phyloP scores from a whole-genome alignment of 2,797 vertebrate species.

The Sebastes cheni region DNA sequence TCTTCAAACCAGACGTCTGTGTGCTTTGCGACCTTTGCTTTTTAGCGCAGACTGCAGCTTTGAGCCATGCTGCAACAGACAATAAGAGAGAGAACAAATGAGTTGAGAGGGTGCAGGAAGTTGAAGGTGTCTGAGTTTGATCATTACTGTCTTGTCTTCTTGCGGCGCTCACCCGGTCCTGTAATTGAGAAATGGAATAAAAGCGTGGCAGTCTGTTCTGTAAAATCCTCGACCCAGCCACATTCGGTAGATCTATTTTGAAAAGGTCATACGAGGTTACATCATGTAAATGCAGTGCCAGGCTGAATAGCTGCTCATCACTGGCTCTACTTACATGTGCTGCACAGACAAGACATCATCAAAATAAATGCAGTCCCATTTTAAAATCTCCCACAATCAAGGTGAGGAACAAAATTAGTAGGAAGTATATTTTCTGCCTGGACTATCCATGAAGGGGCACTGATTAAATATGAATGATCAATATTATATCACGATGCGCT shows the following conservation, averaged over 20 bases:
- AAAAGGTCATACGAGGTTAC: slow-evolving; percentile 12
- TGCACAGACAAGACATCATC: neutral
- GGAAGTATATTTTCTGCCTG: neutral
- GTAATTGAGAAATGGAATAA: slow-evolving; percentile 8
- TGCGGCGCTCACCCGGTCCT: neutral
- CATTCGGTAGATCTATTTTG: neutral
- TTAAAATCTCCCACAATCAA: slow-evolving; percentile 10
- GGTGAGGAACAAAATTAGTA: neutral
- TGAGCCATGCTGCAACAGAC: neutral
- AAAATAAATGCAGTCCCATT: neutral
- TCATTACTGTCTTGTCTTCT: slow-evolving; percentile 19
- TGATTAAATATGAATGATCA: neutral
- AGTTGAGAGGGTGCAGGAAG: slow-evolving; percentile 13
- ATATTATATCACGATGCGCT: neutral
- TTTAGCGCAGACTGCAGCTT: slow-evolving; percentile 17
- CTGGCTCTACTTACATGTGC: neutral
- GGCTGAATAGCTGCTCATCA: slow-evolving; percentile 8
- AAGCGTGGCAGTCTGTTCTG: neutral
- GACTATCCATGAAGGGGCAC: neutral
- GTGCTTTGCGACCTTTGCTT: slow-evolving; percentile 3
- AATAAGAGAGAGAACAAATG: neutral
- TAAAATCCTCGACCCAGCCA: neutral
- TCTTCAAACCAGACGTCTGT: neutral
- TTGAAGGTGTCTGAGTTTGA: slow-evolving; percentile 1
- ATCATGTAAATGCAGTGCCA: neutral